Percentiles rank a stretch among this genome's conserved stretches.
Evolutionary conservation across 2,888 invertebrate genomes (phyloP).

Genomic region (Netelia fuscicornis): DNA sequence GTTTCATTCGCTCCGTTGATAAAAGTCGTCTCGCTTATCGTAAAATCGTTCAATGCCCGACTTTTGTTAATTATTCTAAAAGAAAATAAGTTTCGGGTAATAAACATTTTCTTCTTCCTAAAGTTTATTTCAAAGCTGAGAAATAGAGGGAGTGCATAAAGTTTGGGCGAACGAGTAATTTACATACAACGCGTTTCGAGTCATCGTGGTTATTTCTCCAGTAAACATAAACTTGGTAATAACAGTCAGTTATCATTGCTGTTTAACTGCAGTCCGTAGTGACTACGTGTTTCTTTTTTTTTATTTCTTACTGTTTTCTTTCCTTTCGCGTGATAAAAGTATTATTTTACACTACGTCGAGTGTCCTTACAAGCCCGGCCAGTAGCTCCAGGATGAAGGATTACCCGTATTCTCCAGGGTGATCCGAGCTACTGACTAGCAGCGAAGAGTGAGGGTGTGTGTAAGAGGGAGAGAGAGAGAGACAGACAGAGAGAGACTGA

Average conservation of each 20-base stretch:
- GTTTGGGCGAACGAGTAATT: not conserved
- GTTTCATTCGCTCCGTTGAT: not conserved
- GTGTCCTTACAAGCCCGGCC: conserved; percentile 8
- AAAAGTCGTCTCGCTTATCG: not conserved
- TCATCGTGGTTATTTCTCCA: conserved; percentile 1
- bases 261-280: not conserved
- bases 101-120: too few species aligned
- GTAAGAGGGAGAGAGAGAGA: conserved; percentile 5
- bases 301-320: too few species aligned
- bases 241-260: conserved; percentile 13
- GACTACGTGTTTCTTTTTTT: too few species aligned
- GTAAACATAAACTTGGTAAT: conserved; percentile 8
- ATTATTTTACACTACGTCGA: conserved; percentile 22
- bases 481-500: not conserved
- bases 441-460: conserved; percentile 29
- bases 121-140: too few species aligned
- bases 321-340: conserved; percentile 12
- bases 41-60: too few species aligned
- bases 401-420: conserved; percentile 70
- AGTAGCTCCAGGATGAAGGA: conserved; percentile 44
- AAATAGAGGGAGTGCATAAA: not conserved
- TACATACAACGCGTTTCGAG: not conserved
- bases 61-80: not conserved
- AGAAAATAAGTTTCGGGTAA: not conserved
- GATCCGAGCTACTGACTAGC: conserved; percentile 71